A percentile compares a stretch with the other conserved stretches of the same genome.
These are phyloP conservation scores for Corella eumyota DNA, from an alignment of 23 tunicate species.

Conservation along the genomic window DNA sequence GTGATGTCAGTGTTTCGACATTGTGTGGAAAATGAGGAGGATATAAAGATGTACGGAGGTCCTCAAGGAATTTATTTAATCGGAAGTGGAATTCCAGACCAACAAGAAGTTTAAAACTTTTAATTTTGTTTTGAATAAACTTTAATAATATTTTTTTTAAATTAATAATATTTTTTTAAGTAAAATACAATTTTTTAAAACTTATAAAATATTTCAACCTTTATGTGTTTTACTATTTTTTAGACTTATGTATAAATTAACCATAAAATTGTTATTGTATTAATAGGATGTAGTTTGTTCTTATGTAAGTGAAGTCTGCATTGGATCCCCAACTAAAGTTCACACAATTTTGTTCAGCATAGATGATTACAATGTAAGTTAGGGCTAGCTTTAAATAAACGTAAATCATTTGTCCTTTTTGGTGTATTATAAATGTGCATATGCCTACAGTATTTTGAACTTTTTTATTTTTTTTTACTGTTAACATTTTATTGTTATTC, in stretches of 20 bases:
- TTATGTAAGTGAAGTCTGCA: conserved; percentile 50
- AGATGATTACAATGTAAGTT: conserved; percentile 71
- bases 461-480: no score
- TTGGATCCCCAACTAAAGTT: conserved; percentile 44
- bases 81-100: conserved; percentile 74
- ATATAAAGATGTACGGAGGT: conserved; percentile 40
- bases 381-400: no score
- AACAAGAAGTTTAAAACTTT: conserved; percentile 47
- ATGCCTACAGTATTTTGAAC: no score
- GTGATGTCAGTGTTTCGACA: conserved; percentile 61
- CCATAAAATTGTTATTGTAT: no score
- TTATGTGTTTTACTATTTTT: no score
- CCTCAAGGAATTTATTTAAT: conserved; percentile 66
- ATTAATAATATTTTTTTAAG: no score
- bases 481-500: no score
- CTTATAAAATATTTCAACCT: no score
- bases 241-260: no score
- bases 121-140: neutral
- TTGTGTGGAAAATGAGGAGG: conserved; percentile 72
- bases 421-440: no score
- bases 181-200: neutral
- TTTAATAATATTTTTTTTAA: neutral
- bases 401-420: no score
- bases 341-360: conserved; percentile 69
- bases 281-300: conserved; percentile 67